phyloP scores from a whole-genome alignment of 2,113 vertebrate species.

The Delphinapterus leucas region DNA sequence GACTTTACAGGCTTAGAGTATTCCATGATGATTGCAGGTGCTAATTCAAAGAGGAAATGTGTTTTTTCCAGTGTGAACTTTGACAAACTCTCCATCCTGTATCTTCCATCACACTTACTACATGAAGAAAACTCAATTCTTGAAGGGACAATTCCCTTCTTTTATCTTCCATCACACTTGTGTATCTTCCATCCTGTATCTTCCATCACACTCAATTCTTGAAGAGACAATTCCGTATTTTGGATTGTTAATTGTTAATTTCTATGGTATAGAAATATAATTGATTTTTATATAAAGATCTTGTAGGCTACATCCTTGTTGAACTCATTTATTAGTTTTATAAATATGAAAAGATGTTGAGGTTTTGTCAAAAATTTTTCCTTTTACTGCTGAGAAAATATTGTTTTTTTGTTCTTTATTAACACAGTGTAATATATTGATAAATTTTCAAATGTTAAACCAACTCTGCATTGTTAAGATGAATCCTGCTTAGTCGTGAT shows the following conservation, averaged over 20 bases:
- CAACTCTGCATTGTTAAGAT: not conserved
- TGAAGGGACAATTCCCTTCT: not conserved
- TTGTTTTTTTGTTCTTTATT: not conserved
- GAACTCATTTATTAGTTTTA: not conserved
- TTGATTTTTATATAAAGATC: not conserved
- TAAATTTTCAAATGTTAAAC: not conserved
- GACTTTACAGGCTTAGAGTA: not conserved
- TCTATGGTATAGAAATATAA: not conserved
- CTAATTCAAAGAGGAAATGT: not conserved
- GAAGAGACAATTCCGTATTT: not conserved
- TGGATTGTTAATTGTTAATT: not conserved
- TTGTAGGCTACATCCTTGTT: not conserved
- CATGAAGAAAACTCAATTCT: not conserved
- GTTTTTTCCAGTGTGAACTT: not conserved
- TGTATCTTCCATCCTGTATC: no score
- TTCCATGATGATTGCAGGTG: not conserved
- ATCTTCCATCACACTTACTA: not conserved
- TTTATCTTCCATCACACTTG: not conserved
- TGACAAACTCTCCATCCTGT: not conserved
- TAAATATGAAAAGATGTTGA: not conserved
- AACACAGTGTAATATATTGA: not conserved
- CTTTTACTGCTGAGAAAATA: not conserved
- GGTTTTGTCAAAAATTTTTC: not conserved
- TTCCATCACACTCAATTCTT: not conserved
- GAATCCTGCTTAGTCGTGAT: not conserved